Percentiles rank a stretch among this genome's conserved stretches.
Evolutionary conservation across 2,797 vertebrate genomes (phyloP).

Genomic region (Lepilemur septentrionalis): DNA sequence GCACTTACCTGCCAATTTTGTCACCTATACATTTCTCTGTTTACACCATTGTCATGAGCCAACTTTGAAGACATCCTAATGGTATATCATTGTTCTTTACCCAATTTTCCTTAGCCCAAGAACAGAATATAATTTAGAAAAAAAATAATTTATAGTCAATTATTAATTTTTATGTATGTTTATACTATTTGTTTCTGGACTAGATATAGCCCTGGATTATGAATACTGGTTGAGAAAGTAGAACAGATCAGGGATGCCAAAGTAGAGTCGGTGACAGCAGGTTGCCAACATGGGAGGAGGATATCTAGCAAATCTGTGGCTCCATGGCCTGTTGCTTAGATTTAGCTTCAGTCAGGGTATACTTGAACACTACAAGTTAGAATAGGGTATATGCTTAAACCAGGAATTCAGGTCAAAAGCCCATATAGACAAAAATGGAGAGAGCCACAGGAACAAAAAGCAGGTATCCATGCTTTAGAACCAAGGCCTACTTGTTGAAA

Average conservation of each 20-base stretch:
- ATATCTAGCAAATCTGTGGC: background rate
- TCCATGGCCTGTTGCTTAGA: background rate
- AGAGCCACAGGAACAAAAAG: background rate
- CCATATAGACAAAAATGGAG: background rate
- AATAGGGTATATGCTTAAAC: background rate
- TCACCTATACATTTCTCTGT: background rate
- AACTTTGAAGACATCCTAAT: background rate
- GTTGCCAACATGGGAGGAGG: background rate
- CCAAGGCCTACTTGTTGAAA: background rate
- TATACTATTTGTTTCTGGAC: background rate
- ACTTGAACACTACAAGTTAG: background rate
- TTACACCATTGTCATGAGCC: background rate
- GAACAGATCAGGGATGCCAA: background rate
- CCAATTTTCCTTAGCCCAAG: background rate
- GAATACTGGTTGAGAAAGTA: background rate
- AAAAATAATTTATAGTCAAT: background rate
- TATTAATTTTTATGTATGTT: background rate
- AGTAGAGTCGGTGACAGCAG: background rate
- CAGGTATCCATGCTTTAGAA: background rate
- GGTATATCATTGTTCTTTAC: background rate
- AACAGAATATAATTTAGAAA: constrained; percentile 15
- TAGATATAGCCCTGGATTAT: background rate
- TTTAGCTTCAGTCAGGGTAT: background rate
- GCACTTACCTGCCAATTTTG: background rate
- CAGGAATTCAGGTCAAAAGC: background rate